Evolutionary conservation across 53 echinoderm and acorn worm genomes (phyloP).

Genomic region (Crossaster papposus): DNA sequence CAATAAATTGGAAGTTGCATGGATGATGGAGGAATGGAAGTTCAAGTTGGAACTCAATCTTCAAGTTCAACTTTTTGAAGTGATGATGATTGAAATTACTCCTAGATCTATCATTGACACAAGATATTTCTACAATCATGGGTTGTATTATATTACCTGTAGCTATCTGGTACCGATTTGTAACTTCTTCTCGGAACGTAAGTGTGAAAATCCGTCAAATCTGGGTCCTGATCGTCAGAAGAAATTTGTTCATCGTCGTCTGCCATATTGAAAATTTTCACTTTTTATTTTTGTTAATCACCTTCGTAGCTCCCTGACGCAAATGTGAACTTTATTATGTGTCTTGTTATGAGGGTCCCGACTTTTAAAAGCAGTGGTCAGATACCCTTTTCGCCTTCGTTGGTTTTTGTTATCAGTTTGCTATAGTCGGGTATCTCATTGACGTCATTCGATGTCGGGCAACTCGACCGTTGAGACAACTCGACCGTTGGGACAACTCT

Average conservation of each 20-base stretch:
- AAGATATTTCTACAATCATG: not conserved
- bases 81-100: too few relatives aligned
- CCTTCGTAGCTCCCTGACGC: not conserved
- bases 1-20: too few relatives aligned
- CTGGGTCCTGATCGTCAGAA: conserved; percentile 51
- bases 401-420: not conserved
- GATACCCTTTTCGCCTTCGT: not conserved
- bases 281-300: not conserved
- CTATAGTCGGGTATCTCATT: conserved; percentile 1
- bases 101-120: not conserved
- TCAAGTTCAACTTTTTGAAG: too few relatives aligned
- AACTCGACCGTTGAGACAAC: not conserved
- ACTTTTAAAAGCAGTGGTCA: conserved; percentile 2
- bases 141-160: conserved; percentile 43
- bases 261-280: conserved; percentile 41
- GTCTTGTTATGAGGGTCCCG: not conserved
- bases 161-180: conserved; percentile 55
- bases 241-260: conserved; percentile 48
- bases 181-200: conserved; percentile 39
- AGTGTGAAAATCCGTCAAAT: conserved; percentile 45
- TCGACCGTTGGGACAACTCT: too few relatives aligned
- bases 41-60: too few relatives aligned
- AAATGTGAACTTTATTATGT: too few relatives aligned
- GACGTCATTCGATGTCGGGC: not conserved
- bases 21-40: too few relatives aligned